phyloP scores from a whole-genome alignment of 2,888 invertebrate genomes.

The Rugalucina vietnamica region DNA sequence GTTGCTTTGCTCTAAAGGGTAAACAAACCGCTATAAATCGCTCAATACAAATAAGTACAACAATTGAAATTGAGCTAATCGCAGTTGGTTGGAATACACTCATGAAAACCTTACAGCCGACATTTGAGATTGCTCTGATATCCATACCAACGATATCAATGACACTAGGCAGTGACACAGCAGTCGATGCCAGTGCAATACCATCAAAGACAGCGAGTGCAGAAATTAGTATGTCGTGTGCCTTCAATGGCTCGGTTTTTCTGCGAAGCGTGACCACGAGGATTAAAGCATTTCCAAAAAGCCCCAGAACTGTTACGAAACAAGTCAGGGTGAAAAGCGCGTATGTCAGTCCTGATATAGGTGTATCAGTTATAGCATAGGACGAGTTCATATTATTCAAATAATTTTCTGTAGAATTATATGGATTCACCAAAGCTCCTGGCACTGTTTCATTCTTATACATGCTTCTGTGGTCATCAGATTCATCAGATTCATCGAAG shows the following conservation, averaged over 20 bases:
- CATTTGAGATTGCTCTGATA: slow-evolving; percentile 50
- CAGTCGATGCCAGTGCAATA: slow-evolving; percentile 47
- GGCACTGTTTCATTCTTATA: too few species aligned
- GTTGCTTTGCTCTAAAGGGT: slow-evolving; percentile 52
- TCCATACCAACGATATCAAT: slow-evolving; percentile 54
- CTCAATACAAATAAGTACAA: slow-evolving; percentile 64
- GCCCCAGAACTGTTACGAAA: slow-evolving; percentile 52
- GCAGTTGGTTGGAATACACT: slow-evolving; percentile 56
- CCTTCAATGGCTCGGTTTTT: slow-evolving; percentile 40
- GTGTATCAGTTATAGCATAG: too few species aligned
- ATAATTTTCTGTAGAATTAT: too few species aligned
- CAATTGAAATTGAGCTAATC: slow-evolving; percentile 65
- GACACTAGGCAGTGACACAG: slow-evolving; percentile 62
- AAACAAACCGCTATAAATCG: slow-evolving; percentile 67
- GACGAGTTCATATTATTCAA: too few species aligned
- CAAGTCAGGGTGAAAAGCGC: too few species aligned
- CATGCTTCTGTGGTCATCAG: too few species aligned
- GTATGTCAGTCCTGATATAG: too few species aligned
- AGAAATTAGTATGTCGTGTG: slow-evolving; percentile 53
- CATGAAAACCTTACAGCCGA: slow-evolving; percentile 65
- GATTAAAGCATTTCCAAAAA: slow-evolving; percentile 59
- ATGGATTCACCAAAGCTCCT: too few species aligned
- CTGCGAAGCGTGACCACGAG: slow-evolving; percentile 62
- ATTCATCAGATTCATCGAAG: too few species aligned
- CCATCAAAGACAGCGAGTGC: slow-evolving; percentile 66